These are phyloP conservation scores for Larimichthys crocea DNA, from an alignment of 2,113 vertebrate species.

Conservation along the genomic window DNA sequence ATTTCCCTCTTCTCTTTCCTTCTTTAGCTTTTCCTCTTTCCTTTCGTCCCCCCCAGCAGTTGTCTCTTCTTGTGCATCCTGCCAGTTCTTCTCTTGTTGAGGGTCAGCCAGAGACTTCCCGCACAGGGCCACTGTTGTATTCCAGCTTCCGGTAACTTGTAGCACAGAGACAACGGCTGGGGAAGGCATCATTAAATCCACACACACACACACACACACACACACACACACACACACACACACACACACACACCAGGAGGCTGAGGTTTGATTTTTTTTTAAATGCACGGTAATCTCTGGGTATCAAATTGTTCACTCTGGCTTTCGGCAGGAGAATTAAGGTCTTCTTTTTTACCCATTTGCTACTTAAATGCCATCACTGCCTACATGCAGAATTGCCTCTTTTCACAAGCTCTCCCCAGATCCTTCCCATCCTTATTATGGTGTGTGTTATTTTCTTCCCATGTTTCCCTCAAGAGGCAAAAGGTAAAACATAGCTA, in stretches of 20 bases:
- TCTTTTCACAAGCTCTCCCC: constrained; percentile 14
- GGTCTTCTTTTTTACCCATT: constrained; percentile 1
- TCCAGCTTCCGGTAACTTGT: constrained; percentile 30
- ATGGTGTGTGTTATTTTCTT: constrained; percentile 31
- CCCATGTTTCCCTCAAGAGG: constrained; percentile 51
- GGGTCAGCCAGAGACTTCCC: constrained; percentile 54
- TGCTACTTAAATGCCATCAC: constrained; percentile 18
- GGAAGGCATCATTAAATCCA: constrained; percentile 38
- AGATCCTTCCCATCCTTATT: constrained; percentile 22
- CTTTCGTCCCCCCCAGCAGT: background rate
- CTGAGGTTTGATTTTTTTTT: constrained; percentile 15
- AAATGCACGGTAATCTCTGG: constrained; percentile 22
- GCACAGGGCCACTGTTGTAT: constrained; percentile 19
- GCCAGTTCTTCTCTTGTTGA: constrained; percentile 35
- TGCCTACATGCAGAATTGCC: constrained; percentile 4
- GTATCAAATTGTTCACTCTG: constrained; percentile 21
- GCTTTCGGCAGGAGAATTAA: background rate
- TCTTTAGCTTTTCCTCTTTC: background rate
- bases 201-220: background rate
- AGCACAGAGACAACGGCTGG: constrained; percentile 28
- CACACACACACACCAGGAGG: constrained; percentile 1
- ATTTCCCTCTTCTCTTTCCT: constrained; percentile 11
- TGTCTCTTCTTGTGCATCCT: constrained; percentile 20
- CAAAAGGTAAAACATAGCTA: constrained; percentile 60
- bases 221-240: background rate